phyloP scores from a whole-genome alignment of 2,797 vertebrate species.

The Melanotaenia parkinsoni region DNA sequence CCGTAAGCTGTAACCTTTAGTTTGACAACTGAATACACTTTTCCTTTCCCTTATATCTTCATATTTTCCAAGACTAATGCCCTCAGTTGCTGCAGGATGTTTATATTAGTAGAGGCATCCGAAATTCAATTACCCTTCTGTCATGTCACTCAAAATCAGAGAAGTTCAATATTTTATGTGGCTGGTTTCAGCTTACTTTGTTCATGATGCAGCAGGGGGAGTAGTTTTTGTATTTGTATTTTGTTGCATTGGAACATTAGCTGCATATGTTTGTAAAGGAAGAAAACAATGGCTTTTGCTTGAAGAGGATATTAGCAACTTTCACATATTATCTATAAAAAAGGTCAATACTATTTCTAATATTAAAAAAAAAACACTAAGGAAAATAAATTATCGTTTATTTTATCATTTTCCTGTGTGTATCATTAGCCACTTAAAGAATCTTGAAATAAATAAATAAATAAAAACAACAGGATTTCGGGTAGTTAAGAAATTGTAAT shows the following conservation, averaged over 20 bases:
- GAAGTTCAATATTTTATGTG: background rate
- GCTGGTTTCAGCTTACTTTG: slow-evolving; percentile 11
- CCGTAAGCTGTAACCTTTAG: background rate
- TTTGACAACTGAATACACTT: slow-evolving; percentile 6
- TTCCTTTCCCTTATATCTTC: background rate
- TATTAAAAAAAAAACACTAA: too few species aligned
- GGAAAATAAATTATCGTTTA: too few species aligned
- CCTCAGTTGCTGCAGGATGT: slow-evolving; percentile 33
- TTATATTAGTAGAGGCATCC: slow-evolving; percentile 47
- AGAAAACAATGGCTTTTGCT: too few species aligned
- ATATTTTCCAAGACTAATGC: slow-evolving; percentile 17
- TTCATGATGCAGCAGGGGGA: background rate
- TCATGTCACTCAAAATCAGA: slow-evolving; percentile 47
- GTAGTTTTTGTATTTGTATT: background rate
- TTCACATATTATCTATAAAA: background rate
- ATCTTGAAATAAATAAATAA: too few species aligned
- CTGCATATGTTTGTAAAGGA: background rate
- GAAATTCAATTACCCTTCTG: slow-evolving; percentile 59
- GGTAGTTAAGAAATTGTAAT: too few species aligned
- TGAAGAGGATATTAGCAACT: background rate
- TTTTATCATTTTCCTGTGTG: too few species aligned
- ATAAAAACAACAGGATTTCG: too few species aligned
- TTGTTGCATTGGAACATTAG: background rate
- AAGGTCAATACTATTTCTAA: too few species aligned
- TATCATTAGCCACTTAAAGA: too few species aligned